These are phyloP conservation scores for Polietes domitor DNA, from an alignment of 2,888 invertebrate genomes.

Conservation along the genomic window DNA sequence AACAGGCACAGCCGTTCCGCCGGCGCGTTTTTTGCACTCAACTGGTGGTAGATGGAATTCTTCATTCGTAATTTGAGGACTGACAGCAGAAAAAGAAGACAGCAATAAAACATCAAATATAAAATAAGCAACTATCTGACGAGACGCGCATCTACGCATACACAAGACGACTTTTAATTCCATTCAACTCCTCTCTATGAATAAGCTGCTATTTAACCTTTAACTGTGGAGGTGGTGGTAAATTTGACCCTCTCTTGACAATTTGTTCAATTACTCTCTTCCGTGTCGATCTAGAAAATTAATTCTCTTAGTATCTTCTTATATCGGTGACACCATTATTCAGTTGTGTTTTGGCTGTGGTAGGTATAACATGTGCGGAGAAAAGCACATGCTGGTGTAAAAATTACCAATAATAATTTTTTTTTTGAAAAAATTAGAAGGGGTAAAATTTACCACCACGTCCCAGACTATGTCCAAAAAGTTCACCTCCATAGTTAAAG, in stretches of 20 bases:
- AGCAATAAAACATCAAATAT: neutral
- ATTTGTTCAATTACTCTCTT: no score
- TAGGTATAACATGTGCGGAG: no score
- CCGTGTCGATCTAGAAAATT: no score
- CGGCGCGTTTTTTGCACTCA: constrained; percentile 7
- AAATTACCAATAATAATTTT: no score
- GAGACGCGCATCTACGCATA: neutral
- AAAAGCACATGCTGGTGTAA: no score
- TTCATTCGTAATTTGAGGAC: neutral
- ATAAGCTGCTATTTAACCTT: neutral
- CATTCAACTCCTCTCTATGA: neutral
- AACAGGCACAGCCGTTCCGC: neutral
- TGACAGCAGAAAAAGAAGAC: neutral
- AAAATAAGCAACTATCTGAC: neutral
- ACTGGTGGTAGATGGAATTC: constrained; percentile 30
- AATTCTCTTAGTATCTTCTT: no score
- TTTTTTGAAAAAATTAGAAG: no score
- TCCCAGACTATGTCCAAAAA: no score
- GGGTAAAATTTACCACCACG: no score
- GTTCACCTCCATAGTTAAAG: neutral
- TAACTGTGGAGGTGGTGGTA: neutral
- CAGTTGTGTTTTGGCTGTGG: no score
- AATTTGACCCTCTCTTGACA: no score
- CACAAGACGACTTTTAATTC: neutral
- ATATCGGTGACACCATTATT: no score